Base-by-base conservation (phyloP, 2,113 vertebrate species). In the Platichthys stellatus region DNA sequence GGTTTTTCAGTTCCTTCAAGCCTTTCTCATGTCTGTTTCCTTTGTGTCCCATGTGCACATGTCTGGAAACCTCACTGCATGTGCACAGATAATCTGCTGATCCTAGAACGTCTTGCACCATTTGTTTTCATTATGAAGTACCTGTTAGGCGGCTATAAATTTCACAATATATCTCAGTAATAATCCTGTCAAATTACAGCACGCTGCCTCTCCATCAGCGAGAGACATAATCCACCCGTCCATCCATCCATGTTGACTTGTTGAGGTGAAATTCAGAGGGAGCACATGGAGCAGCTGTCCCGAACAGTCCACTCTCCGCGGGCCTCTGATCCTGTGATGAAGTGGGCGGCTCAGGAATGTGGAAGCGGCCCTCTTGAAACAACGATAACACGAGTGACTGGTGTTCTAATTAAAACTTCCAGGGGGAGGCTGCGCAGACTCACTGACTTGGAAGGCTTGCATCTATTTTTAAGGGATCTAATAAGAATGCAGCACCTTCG, bases 381-480 rank as follows among this genome's bases (percentile, higher is more conserved):
- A 90, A 86, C 31, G 81, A 90, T 85, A 93, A 91, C 88, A 83
- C 80, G 74, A 91, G 84, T 89, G 88, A 92, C 90, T 92, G 90
- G 79, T 90, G 91, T 88, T 91, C 92, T 93, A 93, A 94, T 94
- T 93, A 93, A 92, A 93, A 92, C 90, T 92, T 90, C 78, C 75
- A 90, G 87, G 85, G 89, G 90, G 81, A 88, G 85, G 82, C 87
- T 84, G 84, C n/a, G 74, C 61, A 85, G 87, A 84, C 85, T 82
- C 81, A 78, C 58, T 87, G 87, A 86, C 84, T 89, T 71, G 67
- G 57, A 87, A 90, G 87, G 75, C 80, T 88, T 78, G 76, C 77
- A 73, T 92, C 85, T 86, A 89, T 93, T 92, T 89, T 90, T 89
- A 89, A 89, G 89, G 84, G 82, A 82, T 91, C 86, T 92, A 85